A percentile compares a stretch with the other conserved stretches of the same genome.
Conservation (phyloP, 1,140 invertebrate species). For the Ephestia elutella region DNA sequence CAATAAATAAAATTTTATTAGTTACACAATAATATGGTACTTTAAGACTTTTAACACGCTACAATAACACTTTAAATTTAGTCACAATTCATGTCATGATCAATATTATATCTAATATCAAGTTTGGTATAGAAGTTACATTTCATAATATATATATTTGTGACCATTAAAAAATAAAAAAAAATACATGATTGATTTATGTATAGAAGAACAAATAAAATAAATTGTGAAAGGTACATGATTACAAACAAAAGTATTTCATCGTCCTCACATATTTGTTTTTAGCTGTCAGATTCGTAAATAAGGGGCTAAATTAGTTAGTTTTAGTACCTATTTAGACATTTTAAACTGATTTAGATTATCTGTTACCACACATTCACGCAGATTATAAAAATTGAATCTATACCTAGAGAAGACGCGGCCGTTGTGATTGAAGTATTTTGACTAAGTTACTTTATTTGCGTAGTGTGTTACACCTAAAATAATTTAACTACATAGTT, state of each 20-base stretch:
- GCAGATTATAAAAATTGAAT: too few relatives aligned
- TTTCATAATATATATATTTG: constrained; percentile 33
- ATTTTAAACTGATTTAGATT: background rate
- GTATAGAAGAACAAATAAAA: constrained; percentile 20
- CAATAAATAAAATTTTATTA: constrained; percentile 56
- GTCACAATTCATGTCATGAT: constrained; percentile 53
- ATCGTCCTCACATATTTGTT: constrained; percentile 7
- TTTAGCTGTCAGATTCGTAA: constrained; percentile 1
- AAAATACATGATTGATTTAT: constrained; percentile 42
- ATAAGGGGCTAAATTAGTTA: background rate
- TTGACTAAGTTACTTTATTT: constrained; percentile 1
- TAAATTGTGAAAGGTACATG: constrained; percentile 16
- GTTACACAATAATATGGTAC: constrained; percentile 33
- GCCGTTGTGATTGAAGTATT: background rate
- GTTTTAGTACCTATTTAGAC: background rate
- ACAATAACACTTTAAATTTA: constrained; percentile 41
- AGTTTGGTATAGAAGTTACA: constrained; percentile 27
- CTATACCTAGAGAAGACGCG: too few relatives aligned
- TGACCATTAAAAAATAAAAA: constrained; percentile 32
- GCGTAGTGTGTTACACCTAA: constrained; percentile 12
- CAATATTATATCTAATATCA: constrained; percentile 28
- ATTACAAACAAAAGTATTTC: constrained; percentile 15
- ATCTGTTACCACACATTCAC: background rate
- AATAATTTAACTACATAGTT: constrained; percentile 17
- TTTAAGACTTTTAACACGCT: constrained; percentile 28